Evolutionary conservation across 37 sponge, comb jelly and placozoan species (phyloP).

Genomic region (Eunapius fragilis): DNA sequence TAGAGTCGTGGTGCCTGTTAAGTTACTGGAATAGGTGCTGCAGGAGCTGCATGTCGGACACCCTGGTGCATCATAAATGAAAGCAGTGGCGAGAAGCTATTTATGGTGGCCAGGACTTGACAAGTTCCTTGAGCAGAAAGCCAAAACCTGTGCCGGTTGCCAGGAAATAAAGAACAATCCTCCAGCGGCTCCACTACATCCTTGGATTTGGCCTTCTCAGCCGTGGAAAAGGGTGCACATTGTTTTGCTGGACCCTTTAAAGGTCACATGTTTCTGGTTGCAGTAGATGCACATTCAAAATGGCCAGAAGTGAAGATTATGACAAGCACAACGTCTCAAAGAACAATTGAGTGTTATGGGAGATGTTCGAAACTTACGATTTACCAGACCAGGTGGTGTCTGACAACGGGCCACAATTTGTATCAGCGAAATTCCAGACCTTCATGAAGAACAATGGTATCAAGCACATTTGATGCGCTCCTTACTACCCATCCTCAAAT

Average conservation of each 20-base stretch:
- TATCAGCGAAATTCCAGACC: slow-evolving; percentile 18
- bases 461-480: slow-evolving; percentile 41
- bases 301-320: slow-evolving; percentile 33
- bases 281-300: slow-evolving; percentile 50
- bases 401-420: slow-evolving; percentile 66
- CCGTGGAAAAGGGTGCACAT: slow-evolving; percentile 26
- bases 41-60: slow-evolving; percentile 47
- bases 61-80: slow-evolving; percentile 36
- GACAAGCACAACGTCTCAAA: slow-evolving; percentile 10
- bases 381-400: slow-evolving; percentile 42
- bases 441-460: slow-evolving; percentile 35
- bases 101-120: slow-evolving; percentile 56
- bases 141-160: slow-evolving; percentile 10
- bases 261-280: slow-evolving; percentile 9
- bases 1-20: slow-evolving; percentile 35
- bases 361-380: slow-evolving; percentile 35
- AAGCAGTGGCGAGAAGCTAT: slow-evolving; percentile 36
- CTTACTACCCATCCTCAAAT: slow-evolving; percentile 47
- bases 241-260: slow-evolving; percentile 33
- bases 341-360: slow-evolving; percentile 27
- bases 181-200: slow-evolving; percentile 10
- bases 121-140: slow-evolving; percentile 23
- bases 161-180: slow-evolving; percentile 2
- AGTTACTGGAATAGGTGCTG: not conserved
- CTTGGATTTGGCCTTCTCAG: slow-evolving; percentile 13